Evolutionary conservation across 2,888 invertebrate genomes (phyloP), one percentile per base, ranked within the genome.

Genomic region (Sarcophaga caerulescens): DNA sequence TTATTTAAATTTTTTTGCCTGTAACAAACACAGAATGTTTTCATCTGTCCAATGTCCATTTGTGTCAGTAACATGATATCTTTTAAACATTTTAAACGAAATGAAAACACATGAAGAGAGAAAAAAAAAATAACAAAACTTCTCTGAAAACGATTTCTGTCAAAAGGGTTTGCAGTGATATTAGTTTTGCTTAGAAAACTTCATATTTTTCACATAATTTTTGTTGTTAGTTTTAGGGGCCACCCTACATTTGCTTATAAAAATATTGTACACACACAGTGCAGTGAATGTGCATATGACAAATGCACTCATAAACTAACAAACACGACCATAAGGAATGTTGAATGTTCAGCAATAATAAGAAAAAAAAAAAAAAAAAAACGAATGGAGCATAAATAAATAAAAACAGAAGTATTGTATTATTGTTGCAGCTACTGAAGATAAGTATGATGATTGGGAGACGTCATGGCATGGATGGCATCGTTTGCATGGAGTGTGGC

Each of bases 21-120:
- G n/a, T 62, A 17, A 23, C 23, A 74, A 70, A 60, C 69, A 35
- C 2, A 76, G 87, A 89, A 88, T 87, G 88, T 89, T 89, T 89
- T 88, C 89, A 88, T 88, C 88, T 89, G 89, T 88, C 84, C 85
- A 90, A 89, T 89, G 90, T 90, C 90, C 90, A 91, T 91, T 91
- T 91, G 90, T 91, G 91, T 91, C 91, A 90, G 90, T 89, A 89
- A 89, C 89, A 89, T 88, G 89, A 90, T 89, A 89, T 88, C 84
- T 87, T 70, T 68, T 60, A 63, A 80, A 85, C 52, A 83, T 73
- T 19, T 35, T 35, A 35, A 35, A 35, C 2, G 35, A 35, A 35
- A 35, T 35, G 35, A 35, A 35, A 35, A 35, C 35, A 35, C 35
- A 35, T 8, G 3, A 21, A 78, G 4, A 19, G n/a, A 87, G 71